Base-by-base conservation (phyloP, 2,113 vertebrate genomes). In the Anhinga rufa region DNA sequence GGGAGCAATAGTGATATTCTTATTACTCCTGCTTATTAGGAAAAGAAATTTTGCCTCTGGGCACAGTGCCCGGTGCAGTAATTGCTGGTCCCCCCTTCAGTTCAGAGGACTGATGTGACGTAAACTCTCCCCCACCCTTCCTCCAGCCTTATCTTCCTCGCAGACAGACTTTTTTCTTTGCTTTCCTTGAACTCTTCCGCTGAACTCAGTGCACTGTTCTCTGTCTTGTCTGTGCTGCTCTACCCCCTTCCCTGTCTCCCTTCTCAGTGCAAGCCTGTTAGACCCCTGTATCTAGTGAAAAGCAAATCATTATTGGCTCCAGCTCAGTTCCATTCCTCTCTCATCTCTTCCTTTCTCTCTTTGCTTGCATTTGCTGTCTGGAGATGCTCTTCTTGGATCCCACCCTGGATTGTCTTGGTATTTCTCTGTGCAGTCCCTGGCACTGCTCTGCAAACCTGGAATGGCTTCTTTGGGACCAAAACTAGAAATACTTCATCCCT, bases 21-120 rank as follows among this genome's bases (percentile, higher is more conserved):
- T 31, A 8, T 82, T 82, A 10, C 17, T 88, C 29, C 75, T 75
- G 40, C n/a, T 84, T 52, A 7, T 18, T 54, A 32, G 44, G 17
- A 64, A 60, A 55, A 65, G 22, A 57, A 48, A 12, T 71, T 60
- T 62, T 72, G 46, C 34, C 55, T 83, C 42, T 26, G 70, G 61
- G 38, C 0, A 0, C 61, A 70, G 77, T 0, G 2, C 78, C 78
- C 0, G 0, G 22, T 6, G 9, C 72, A 64, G 68, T 0, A 1
- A 14, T 51, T 3, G 1, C 76, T 82, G 32, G 32, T 8, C 44
- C 16, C 38, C 14, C 12, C 25, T 68, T 18, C 61, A 24, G 74
- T 90, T 96, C 79, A 20, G 62, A 74, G 92, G 93, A 86, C 58
- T 68, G 79, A 34, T 57, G 74, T 87, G 88, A 58, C 28, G 7